Conservation (phyloP, 2,888 invertebrate species). For the Sylvicola cinctus region DNA sequence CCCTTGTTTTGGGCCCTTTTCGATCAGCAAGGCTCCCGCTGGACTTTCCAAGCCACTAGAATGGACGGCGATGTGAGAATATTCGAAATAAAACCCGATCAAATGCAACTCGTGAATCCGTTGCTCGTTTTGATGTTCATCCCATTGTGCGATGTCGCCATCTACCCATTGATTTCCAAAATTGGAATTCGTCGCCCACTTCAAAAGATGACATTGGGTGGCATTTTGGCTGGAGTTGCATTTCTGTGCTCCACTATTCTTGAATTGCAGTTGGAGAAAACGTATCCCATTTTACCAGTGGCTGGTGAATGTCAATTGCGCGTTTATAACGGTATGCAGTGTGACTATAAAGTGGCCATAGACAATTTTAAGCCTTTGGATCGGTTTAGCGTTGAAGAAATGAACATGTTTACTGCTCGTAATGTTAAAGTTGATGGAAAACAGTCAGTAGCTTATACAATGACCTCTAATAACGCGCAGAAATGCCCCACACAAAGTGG, state of each 20-base stretch:
- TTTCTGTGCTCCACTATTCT: constrained; percentile 80
- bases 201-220: constrained; percentile 61
- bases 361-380: constrained; percentile 12
- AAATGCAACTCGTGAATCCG: constrained; percentile 89
- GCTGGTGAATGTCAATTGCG: constrained; percentile 39
- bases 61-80: constrained; percentile 56
- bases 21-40: constrained; percentile 86
- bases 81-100: constrained; percentile 69
- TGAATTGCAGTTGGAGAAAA: constrained; percentile 51
- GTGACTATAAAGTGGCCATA: constrained; percentile 27
- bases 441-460: too few relatives aligned
- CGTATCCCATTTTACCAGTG: constrained; percentile 35
- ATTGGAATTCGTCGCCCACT: constrained; percentile 18
- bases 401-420: constrained; percentile 9
- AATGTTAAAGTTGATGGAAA: too few relatives aligned
- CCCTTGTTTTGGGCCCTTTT: constrained; percentile 96
- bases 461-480: background rate
- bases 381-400: constrained; percentile 13
- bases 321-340: constrained; percentile 45
- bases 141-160: constrained; percentile 53
- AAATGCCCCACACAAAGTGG: background rate
- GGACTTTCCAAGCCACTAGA: constrained; percentile 83
- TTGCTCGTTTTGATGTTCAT: constrained; percentile 66
- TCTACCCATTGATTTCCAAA: constrained; percentile 18
- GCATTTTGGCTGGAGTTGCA: constrained; percentile 62